These are phyloP conservation scores for Megaceryle torquata DNA, from an alignment of 2,113 vertebrate species.

Conservation along the genomic window DNA sequence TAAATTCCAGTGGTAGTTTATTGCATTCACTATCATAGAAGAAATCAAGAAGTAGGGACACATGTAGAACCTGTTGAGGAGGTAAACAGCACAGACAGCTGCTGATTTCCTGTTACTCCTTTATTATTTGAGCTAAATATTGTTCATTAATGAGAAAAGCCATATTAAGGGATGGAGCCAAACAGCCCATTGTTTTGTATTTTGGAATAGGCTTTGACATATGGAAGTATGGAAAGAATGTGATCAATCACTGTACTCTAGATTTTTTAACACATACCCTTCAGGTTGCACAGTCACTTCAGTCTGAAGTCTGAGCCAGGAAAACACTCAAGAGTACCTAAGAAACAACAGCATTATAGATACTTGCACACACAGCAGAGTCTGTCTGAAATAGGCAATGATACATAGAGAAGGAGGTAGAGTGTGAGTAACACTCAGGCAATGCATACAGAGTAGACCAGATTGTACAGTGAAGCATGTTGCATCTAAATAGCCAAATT, in stretches of 20 bases:
- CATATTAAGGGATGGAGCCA: background rate
- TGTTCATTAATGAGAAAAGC: background rate
- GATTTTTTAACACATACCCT: background rate
- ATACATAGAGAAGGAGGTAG: background rate
- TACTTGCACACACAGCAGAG: rapidly evolving
- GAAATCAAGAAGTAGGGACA: background rate
- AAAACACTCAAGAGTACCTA: background rate
- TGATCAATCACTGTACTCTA: background rate
- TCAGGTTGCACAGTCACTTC: background rate
- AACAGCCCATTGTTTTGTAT: background rate
- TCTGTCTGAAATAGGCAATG: background rate
- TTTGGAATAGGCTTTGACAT: background rate
- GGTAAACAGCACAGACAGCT: background rate
- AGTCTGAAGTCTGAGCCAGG: background rate
- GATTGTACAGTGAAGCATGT: background rate
- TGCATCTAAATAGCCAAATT: constrained; percentile 43
- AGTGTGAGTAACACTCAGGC: background rate
- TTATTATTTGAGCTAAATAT: background rate
- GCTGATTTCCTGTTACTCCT: background rate
- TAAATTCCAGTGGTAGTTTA: background rate
- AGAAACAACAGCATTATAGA: background rate
- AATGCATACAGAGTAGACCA: background rate
- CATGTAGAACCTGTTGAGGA: background rate
- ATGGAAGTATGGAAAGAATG: background rate
- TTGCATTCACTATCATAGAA: background rate